Base-by-base conservation (phyloP, 2,888 invertebrate genomes). In the Acholoe squamosa region DNA sequence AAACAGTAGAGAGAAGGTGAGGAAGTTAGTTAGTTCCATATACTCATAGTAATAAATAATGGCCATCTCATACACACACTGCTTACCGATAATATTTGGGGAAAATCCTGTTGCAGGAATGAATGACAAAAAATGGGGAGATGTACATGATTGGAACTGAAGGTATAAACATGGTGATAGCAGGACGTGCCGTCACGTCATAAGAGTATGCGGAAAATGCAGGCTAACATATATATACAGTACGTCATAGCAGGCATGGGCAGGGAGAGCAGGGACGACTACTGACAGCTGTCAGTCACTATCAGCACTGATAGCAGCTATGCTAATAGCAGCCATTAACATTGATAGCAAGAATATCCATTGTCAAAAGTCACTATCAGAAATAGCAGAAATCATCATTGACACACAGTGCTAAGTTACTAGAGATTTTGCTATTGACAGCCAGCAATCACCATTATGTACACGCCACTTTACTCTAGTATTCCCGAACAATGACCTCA, bases 81-180 rank as follows among this genome's bases (percentile, higher is more conserved):
- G 34, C 96, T 95, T 96, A 96, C 96, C 96, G 96, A 94, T 96
- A 96, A 94, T 96, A 96, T 92, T 96, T 96, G 89, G 96, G 96
- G 94, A 96, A 96, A 89, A 96, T 96, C 96, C 96, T 96, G 94
- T 90, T 94, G 90, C 67, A 56, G 71, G 43, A 80, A 61, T 52
- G 89, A 89, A 56, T 33, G 25, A 89, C 25, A 86, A 86, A 86
- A 84, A 86, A 86, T 54, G 52, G 86, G 86, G 54, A 86, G 86
- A 86, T 86, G 86, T 54, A 86, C 86, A 86, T 54, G 86, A 80
- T 80, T 33, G 80, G 43, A 80, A 80, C 33, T 43, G 34, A 80
- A 80, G 80, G 43, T 43, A 43, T 33, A 3, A 80, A 80, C 80
- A 80, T 80, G 80, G 25, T 80, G 80, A 80, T 34, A 34, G 43